These are phyloP conservation scores for Notamacropus eugenii DNA, from an alignment of 2,797 vertebrate species.

Conservation along the genomic window DNA sequence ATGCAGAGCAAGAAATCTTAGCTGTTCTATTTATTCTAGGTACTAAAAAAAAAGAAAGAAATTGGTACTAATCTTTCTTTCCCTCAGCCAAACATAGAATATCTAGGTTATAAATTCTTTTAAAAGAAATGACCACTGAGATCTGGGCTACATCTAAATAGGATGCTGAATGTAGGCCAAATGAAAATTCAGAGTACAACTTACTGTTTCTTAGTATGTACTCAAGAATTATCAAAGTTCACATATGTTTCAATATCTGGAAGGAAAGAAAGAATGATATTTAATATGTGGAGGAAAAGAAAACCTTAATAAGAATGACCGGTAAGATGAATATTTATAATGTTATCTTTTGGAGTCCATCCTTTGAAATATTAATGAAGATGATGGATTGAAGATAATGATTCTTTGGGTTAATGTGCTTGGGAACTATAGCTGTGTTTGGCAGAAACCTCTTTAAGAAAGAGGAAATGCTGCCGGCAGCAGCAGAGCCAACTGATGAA, in stretches of 20 bases:
- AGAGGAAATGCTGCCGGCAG: not conserved
- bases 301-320: slow-evolving; percentile 56
- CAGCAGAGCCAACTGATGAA: slow-evolving; percentile 34
- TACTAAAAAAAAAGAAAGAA: slow-evolving; percentile 27
- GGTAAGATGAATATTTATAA: slow-evolving; percentile 52
- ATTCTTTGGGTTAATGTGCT: slow-evolving; percentile 54
- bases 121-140: slow-evolving; percentile 33
- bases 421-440: slow-evolving; percentile 36
- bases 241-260: slow-evolving; percentile 59
- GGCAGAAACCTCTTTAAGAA: slow-evolving; percentile 43
- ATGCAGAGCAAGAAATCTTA: slow-evolving; percentile 72
- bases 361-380: slow-evolving; percentile 57
- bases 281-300: slow-evolving; percentile 50
- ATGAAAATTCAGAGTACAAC: slow-evolving; percentile 29
- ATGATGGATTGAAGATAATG: slow-evolving; percentile 18
- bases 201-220: slow-evolving; percentile 51
- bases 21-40: slow-evolving; percentile 51
- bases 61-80: slow-evolving; percentile 33
- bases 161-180: slow-evolving; percentile 42
- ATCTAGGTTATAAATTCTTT: slow-evolving; percentile 34
- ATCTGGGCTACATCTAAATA: slow-evolving; percentile 55
- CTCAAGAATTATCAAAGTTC: slow-evolving; percentile 55
- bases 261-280: slow-evolving; percentile 67
- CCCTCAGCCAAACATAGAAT: slow-evolving; percentile 45
- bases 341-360: slow-evolving; percentile 47